Conservation (phyloP, 2,113 vertebrate genomes). For the Hypanus sabinus region DNA sequence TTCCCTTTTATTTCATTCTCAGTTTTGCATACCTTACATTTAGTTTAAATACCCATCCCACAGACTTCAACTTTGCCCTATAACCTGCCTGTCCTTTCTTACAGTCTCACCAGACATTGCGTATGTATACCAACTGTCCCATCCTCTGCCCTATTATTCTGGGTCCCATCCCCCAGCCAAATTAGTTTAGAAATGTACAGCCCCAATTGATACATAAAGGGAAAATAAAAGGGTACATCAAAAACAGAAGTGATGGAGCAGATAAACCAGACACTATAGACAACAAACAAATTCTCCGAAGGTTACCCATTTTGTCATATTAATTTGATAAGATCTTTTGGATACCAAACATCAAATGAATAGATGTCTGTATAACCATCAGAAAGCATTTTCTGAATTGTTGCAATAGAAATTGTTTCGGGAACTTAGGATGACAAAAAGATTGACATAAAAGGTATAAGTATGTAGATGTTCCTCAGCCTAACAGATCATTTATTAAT, state of each 20-base stretch:
- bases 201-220: neutral
- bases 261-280: neutral
- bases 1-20: too few relatives aligned
- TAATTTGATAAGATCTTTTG: neutral
- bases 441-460: neutral
- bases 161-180: too few relatives aligned
- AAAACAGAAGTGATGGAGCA: neutral
- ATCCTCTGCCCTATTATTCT: too few relatives aligned
- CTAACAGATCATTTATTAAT: neutral
- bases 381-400: constrained; percentile 1
- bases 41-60: too few relatives aligned
- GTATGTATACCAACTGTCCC: too few relatives aligned
- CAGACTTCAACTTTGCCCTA: too few relatives aligned
- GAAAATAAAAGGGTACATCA: neutral
- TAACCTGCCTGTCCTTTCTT: too few relatives aligned
- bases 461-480: neutral
- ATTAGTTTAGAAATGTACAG: neutral
- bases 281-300: neutral
- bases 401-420: neutral
- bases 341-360: neutral
- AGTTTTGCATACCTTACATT: too few relatives aligned
- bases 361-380: neutral
- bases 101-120: too few relatives aligned
- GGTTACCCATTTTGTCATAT: neutral
- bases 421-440: neutral